Percentiles rank a stretch among this genome's conserved stretches.
Evolutionary conservation across 2,888 invertebrate species (phyloP).

Genomic region (Taenaris catops): DNA sequence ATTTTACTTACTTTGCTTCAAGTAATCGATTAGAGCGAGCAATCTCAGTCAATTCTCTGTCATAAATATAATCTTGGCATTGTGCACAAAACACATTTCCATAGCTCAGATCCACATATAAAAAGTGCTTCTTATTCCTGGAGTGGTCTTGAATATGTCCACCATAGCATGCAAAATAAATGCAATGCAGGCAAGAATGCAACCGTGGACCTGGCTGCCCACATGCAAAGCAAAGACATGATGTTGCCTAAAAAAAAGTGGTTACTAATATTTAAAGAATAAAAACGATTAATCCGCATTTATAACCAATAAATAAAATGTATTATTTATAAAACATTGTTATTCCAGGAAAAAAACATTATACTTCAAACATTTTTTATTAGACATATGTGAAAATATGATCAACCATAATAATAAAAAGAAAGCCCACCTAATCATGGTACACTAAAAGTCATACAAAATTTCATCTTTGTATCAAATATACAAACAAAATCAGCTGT

Average conservation of each 20-base stretch:
- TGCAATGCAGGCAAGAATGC: constrained; percentile 93
- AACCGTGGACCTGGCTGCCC: constrained; percentile 88
- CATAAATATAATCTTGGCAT: constrained; percentile 96
- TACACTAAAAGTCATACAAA: too few relatives aligned
- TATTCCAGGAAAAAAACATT: too few relatives aligned
- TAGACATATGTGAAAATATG: too few relatives aligned
- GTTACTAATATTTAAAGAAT: too few relatives aligned
- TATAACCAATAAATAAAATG: too few relatives aligned
- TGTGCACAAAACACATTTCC: constrained; percentile 94
- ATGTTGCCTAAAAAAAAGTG: constrained; percentile 84
- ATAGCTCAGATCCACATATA: constrained; percentile 92
- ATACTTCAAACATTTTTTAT: too few relatives aligned
- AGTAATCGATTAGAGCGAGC: constrained; percentile 72
- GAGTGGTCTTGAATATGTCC: constrained; percentile 94
- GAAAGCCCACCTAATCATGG: too few relatives aligned
- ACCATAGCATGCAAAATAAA: constrained; percentile 95
- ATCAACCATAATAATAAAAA: too few relatives aligned
- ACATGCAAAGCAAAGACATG: constrained; percentile 91
- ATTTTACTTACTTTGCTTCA: constrained; percentile 73
- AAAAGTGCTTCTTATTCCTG: constrained; percentile 87
- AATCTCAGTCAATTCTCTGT: constrained; percentile 83
- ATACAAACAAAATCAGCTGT: constrained; percentile 49
- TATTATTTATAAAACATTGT: too few relatives aligned
- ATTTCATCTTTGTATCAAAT: too few relatives aligned
- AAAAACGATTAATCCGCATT: too few relatives aligned